Evolutionary conservation across 2,113 vertebrate species (phyloP).

Genomic region (Lepus europaeus): DNA sequence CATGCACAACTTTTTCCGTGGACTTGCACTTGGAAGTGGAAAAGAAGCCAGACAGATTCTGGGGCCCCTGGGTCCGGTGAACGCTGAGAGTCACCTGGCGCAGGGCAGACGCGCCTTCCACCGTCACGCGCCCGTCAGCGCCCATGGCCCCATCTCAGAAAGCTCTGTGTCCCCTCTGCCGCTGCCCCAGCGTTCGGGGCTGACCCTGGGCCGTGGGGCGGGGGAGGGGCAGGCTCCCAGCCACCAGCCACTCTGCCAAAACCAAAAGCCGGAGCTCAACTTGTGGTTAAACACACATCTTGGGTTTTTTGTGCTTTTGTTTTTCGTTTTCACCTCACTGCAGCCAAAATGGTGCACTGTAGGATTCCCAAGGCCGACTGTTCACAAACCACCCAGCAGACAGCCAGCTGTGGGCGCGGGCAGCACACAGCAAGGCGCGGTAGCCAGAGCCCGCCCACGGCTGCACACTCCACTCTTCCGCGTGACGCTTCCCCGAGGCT

Average conservation of each 20-base stretch:
- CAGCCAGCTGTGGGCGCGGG: fast-evolving
- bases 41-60: background rate
- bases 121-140: too few species aligned
- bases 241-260: background rate
- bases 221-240: background rate
- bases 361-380: background rate
- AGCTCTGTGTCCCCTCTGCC: too few species aligned
- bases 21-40: background rate
- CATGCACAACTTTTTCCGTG: too few species aligned
- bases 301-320: too few species aligned
- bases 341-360: background rate
- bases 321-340: too few species aligned
- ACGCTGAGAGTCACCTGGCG: background rate
- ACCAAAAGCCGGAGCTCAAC: background rate
- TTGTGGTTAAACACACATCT: background rate
- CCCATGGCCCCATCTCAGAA: too few species aligned
- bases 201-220: fast-evolving
- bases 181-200: background rate
- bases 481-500: background rate
- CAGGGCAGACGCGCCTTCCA: too few species aligned
- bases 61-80: background rate
- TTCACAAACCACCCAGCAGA: fast-evolving
- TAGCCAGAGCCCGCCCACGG: background rate
- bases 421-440: fast-evolving
- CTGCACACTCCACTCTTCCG: background rate